Conservation (phyloP, 2,113 vertebrate genomes). For the Platysternon megacephalum region DNA sequence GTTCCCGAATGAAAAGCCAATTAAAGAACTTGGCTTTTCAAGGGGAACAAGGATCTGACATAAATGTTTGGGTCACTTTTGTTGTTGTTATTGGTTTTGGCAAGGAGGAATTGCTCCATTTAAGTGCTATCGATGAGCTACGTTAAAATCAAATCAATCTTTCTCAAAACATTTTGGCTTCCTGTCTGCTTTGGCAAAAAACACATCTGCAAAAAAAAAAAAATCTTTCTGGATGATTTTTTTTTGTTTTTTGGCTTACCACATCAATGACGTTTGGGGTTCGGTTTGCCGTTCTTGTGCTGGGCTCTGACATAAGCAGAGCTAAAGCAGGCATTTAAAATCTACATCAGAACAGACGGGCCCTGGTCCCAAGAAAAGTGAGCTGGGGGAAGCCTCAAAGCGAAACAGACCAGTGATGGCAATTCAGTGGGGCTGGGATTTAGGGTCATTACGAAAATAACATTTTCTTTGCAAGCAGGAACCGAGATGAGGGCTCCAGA, state of each 20-base stretch:
- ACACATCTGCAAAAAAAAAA: not conserved
- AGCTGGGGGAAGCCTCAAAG: slow-evolving; percentile 67
- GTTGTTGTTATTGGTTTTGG: not conserved
- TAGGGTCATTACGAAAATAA: slow-evolving; percentile 57
- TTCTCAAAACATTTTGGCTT: slow-evolving; percentile 12
- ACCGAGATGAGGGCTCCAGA: slow-evolving; percentile 12
- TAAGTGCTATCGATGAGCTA: not conserved
- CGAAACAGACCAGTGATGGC: slow-evolving; percentile 58
- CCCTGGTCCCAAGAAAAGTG: slow-evolving; percentile 56
- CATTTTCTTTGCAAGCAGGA: slow-evolving; percentile 62
- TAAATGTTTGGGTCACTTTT: not conserved
- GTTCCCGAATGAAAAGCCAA: slow-evolving; percentile 78
- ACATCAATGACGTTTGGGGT: slow-evolving; percentile 1
- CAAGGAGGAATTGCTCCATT: not conserved
- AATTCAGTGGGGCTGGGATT: slow-evolving; percentile 26
- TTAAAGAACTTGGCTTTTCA: slow-evolving; percentile 70
- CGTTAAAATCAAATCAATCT: slow-evolving; percentile 20
- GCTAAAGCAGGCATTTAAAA: slow-evolving; percentile 32
- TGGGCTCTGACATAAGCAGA: not conserved
- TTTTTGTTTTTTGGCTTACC: slow-evolving; percentile 39
- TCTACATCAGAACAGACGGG: slow-evolving; percentile 21
- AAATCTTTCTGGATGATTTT: slow-evolving; percentile 34
- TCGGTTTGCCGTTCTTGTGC: not conserved
- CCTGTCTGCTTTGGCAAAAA: not conserved
- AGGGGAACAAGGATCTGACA: slow-evolving; percentile 44